phyloP scores from a whole-genome alignment of 2,888 invertebrate species.

The Dusona sp. region DNA sequence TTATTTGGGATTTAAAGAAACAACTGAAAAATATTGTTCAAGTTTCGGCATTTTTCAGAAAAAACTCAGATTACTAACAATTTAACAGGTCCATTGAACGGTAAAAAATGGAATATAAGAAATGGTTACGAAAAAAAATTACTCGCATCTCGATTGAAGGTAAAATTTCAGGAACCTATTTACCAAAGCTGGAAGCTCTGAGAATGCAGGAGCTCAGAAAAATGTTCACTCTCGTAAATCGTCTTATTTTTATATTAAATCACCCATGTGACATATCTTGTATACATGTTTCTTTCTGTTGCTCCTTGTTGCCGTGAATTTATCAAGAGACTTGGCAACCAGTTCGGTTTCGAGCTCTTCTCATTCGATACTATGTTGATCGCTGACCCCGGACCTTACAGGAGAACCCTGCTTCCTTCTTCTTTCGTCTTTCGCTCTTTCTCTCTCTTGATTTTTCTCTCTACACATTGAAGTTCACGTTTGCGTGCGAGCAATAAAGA shows the following conservation, averaged over 20 bases:
- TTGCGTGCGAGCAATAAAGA: conserved; percentile 61
- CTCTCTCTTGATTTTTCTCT: not conserved
- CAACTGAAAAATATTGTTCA: too few relatives aligned
- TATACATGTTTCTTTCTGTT: not conserved
- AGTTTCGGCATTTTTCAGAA: too few relatives aligned
- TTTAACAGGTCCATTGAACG: too few relatives aligned
- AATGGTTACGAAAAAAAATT: not conserved
- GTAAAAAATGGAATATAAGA: too few relatives aligned
- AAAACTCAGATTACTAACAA: too few relatives aligned
- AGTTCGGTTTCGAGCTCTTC: conserved; percentile 52
- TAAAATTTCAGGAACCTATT: too few relatives aligned
- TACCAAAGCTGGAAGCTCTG: too few relatives aligned
- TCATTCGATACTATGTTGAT: conserved; percentile 59
- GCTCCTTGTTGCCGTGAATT: conserved; percentile 22
- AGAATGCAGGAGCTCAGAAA: too few relatives aligned
- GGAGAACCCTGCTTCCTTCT: not conserved
- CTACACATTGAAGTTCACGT: conserved; percentile 12
- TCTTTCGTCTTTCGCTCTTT: not conserved
- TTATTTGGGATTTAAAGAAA: too few relatives aligned
- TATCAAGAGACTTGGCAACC: conserved; percentile 48
- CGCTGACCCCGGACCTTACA: conserved; percentile 56
- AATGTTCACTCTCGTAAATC: not conserved
- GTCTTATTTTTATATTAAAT: not conserved
- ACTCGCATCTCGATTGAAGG: too few relatives aligned
- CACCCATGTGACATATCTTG: not conserved